Evolutionary conservation across 2,797 vertebrate species (phyloP), one percentile per base, ranked within the genome.

Genomic region (Schizothorax lantsangensis): DNA sequence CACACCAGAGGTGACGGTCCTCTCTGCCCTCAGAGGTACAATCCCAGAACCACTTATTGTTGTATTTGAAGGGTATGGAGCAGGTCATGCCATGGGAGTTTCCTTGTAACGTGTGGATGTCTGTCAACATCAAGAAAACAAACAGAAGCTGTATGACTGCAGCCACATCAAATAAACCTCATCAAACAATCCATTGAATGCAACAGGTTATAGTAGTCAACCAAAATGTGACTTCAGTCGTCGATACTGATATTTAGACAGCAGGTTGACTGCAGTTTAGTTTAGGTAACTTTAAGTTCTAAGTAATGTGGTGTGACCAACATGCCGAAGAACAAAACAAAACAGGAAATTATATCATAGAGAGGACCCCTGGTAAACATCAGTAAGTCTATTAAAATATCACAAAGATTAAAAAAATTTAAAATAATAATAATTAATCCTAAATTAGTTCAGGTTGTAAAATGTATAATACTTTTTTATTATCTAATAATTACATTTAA

Each of bases 61-160:
- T 97, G 92, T 97, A 99, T 88, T 96, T 97, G 90, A 99, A 99
- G 19, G 98, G 98, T 79, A 99, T 95, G 87, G 96, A 86, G 0
- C 98, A 99, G 0, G 98, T 97, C 90, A 94, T 95, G 59, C 97
- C 97, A 0, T 95, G 94, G 64, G 96, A 95, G 75, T 98, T 99
- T 69, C 98, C 98, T 89, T 95, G 88, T 83, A 97, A 91, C 23
- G 97, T 97, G 86, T 98, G 96, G 43, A 95, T 96, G 92, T 97
- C 97, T 98, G 93, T 7, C 92, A 92, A 80, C 81, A 87, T 89
- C 72, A 85, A 74, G n/a, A 85, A 71, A n/a, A 64, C 49, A 15
- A 40, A 5, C 7, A 62, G 54, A 62, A 43, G 38, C 12, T 43
- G 36, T 79, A 57, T 11, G 23, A 79, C 77, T 79, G 11, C 12